phyloP scores from a whole-genome alignment of 2,888 invertebrate genomes.

The Eupithecia subumbrata region DNA sequence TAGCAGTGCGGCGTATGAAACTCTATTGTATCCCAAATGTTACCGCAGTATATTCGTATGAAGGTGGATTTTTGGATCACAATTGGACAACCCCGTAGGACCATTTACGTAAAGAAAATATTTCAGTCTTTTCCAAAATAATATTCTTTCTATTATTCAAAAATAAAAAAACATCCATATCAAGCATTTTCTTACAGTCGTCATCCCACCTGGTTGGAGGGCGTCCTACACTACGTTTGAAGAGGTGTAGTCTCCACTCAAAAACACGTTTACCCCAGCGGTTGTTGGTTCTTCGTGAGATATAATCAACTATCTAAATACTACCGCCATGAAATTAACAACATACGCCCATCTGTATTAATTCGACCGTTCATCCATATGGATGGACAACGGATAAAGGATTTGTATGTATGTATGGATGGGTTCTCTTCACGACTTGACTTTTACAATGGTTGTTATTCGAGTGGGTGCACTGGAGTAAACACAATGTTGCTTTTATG shows the following conservation, averaged over 20 bases:
- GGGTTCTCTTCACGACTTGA: background rate
- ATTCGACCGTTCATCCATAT: slow-evolving; percentile 30
- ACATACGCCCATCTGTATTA: slow-evolving; percentile 22
- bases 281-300: background rate
- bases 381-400: slow-evolving; percentile 9
- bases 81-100: no score
- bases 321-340: slow-evolving; percentile 29
- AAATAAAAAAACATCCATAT: no score
- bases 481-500: background rate
- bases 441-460: slow-evolving; percentile 8
- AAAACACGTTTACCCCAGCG: background rate
- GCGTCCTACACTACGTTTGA: background rate
- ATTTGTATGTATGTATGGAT: slow-evolving; percentile 12
- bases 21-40: no score
- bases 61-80: no score
- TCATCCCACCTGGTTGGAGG: background rate
- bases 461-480: background rate
- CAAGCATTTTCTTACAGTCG: no score
- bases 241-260: background rate
- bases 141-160: no score
- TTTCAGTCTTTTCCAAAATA: no score
- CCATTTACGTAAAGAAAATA: no score
- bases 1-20: background rate
- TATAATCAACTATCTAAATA: slow-evolving; percentile 8
- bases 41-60: no score